A percentile compares a stretch with the other conserved stretches of the same genome.
phyloP scores from a whole-genome alignment of 2,888 invertebrate species.

The Meta bourneti region DNA sequence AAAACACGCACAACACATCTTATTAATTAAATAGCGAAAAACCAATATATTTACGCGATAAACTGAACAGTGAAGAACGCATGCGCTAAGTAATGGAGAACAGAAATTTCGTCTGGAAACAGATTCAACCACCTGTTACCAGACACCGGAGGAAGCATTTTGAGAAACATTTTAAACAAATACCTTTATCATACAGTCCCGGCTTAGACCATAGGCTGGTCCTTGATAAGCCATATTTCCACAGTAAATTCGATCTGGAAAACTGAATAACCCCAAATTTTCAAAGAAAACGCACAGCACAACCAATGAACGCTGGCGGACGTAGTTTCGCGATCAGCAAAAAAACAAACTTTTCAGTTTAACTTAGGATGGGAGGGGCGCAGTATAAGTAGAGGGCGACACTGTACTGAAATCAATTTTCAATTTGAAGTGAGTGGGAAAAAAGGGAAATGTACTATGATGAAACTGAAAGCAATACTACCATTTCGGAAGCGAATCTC shows the following conservation, averaged over 20 bases:
- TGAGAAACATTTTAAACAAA: slow-evolving; percentile 51
- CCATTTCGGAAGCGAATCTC: neutral
- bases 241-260: neutral
- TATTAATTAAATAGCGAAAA: too few species aligned
- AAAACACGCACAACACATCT: too few species aligned
- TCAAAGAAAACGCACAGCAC: neutral
- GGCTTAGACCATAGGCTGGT: slow-evolving; percentile 81
- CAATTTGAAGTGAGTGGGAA: neutral
- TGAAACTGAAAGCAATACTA: too few species aligned
- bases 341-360: neutral
- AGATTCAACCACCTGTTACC: slow-evolving; percentile 63
- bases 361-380: neutral
- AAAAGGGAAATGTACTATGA: neutral
- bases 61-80: neutral
- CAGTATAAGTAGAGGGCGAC: neutral
- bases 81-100: neutral
- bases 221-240: slow-evolving; percentile 80
- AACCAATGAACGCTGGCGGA: neutral
- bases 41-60: too few species aligned
- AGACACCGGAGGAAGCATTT: slow-evolving; percentile 27
- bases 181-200: slow-evolving; percentile 82
- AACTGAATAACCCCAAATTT: neutral
- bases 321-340: neutral
- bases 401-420: neutral
- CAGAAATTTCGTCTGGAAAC: neutral